These are phyloP conservation scores for Ricordea florida DNA, from an alignment of 92 coral and sea anemone genomes.

Conservation along the genomic window DNA sequence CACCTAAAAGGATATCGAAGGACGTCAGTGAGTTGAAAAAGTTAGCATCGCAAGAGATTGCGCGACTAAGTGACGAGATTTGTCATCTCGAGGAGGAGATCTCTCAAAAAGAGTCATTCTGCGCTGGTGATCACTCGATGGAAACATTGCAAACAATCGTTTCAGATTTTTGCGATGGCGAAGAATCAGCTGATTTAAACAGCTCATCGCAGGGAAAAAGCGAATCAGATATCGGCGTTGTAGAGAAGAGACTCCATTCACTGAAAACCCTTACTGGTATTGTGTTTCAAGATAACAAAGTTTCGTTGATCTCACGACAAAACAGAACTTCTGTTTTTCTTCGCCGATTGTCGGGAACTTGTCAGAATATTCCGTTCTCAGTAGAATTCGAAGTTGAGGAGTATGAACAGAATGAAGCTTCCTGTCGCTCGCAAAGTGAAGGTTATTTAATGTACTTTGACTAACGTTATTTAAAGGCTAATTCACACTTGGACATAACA, in stretches of 20 bases:
- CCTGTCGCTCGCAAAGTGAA: not conserved
- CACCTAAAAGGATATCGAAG: constrained; percentile 38
- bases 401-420: constrained; percentile 3
- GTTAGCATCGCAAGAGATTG: constrained; percentile 60
- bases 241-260: constrained; percentile 39
- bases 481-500: too few relatives aligned
- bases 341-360: constrained; percentile 76
- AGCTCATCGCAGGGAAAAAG: constrained; percentile 15
- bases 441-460: constrained; percentile 1
- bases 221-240: constrained; percentile 21
- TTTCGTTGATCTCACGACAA: constrained; percentile 21
- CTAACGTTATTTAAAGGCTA: too few relatives aligned
- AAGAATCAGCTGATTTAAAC: constrained; percentile 25
- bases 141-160: constrained; percentile 46
- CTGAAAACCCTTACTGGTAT: constrained; percentile 69
- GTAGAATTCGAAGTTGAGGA: constrained; percentile 81
- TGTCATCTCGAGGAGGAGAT: constrained; percentile 60
- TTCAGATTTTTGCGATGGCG: constrained; percentile 13
- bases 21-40: constrained; percentile 35
- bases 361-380: constrained; percentile 66
- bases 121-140: constrained; percentile 18
- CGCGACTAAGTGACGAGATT: constrained; percentile 65
- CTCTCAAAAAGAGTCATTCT: constrained; percentile 49
- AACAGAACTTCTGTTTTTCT: constrained; percentile 24
- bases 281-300: constrained; percentile 41